A percentile compares a stretch with the other conserved stretches of the same genome.
These are phyloP conservation scores for Scophthalmus maximus DNA, from an alignment of 2,113 vertebrate species.

Conservation along the genomic window DNA sequence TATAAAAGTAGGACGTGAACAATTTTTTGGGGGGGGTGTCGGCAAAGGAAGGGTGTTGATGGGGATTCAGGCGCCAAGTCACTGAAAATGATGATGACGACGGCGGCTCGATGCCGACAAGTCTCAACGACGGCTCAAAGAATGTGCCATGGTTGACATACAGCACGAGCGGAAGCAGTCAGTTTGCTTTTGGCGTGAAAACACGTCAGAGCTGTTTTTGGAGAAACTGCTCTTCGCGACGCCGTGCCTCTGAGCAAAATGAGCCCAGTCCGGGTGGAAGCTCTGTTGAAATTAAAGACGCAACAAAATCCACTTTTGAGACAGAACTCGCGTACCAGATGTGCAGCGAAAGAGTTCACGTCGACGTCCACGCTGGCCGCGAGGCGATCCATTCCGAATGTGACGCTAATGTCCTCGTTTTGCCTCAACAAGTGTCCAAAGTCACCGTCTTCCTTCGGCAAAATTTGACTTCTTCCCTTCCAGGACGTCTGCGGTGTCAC, in stretches of 20 bases:
- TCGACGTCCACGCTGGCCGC: background rate
- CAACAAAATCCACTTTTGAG: background rate
- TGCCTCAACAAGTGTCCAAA: no score
- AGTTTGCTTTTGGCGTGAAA: background rate
- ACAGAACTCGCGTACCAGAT: background rate
- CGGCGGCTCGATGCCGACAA: no score
- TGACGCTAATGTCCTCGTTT: no score
- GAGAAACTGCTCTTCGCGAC: no score
- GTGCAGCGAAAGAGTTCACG: no score
- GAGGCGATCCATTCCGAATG: background rate
- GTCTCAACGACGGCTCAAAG: slow-evolving; percentile 2
- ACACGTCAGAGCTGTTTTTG: no score
- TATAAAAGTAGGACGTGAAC: slow-evolving; percentile 44
- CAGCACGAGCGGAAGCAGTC: background rate
- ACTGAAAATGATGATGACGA: no score
- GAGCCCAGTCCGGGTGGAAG: background rate
- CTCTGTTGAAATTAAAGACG: slow-evolving; percentile 12
- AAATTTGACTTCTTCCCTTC: no score
- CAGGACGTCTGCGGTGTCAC: background rate
- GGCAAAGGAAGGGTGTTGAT: slow-evolving; percentile 7
- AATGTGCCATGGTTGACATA: background rate
- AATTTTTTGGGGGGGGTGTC: slow-evolving; percentile 31
- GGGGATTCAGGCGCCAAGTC: no score
- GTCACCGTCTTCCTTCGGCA: background rate
- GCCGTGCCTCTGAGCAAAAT: background rate